Evolutionary conservation across 2,888 invertebrate species (phyloP).

Genomic region (Orchesellides sinensis): DNA sequence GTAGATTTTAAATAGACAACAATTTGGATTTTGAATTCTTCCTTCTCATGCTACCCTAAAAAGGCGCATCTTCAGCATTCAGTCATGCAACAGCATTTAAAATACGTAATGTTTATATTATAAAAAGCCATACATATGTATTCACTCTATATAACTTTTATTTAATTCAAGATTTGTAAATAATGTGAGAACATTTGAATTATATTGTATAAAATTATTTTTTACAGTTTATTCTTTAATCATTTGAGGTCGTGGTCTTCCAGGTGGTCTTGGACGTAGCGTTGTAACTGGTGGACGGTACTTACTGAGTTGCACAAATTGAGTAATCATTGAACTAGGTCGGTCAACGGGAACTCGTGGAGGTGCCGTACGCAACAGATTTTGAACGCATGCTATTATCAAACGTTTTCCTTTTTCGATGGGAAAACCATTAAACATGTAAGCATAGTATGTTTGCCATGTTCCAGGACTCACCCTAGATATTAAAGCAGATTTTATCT

Average conservation of each 20-base stretch:
- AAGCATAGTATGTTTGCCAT: constrained; percentile 14
- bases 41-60: no score
- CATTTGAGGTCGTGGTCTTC: background rate
- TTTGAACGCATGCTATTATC: constrained; percentile 32
- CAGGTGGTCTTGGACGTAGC: background rate
- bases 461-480: constrained; percentile 15
- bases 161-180: background rate
- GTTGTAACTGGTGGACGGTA: background rate
- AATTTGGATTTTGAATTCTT: no score
- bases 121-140: background rate
- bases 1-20: no score
- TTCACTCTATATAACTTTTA: background rate
- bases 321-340: background rate
- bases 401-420: background rate
- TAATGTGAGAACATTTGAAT: background rate
- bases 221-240: no score
- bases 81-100: no score
- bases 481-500: background rate
- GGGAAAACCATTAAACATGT: constrained; percentile 35
- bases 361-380: constrained; percentile 9
- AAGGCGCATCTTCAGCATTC: no score
- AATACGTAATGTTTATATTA: background rate
- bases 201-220: no score
- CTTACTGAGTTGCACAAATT: constrained; percentile 16
- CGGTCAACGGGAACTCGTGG: constrained; percentile 31